phyloP scores from a whole-genome alignment of 2,888 invertebrate genomes.

The Amphipyra berbera region DNA sequence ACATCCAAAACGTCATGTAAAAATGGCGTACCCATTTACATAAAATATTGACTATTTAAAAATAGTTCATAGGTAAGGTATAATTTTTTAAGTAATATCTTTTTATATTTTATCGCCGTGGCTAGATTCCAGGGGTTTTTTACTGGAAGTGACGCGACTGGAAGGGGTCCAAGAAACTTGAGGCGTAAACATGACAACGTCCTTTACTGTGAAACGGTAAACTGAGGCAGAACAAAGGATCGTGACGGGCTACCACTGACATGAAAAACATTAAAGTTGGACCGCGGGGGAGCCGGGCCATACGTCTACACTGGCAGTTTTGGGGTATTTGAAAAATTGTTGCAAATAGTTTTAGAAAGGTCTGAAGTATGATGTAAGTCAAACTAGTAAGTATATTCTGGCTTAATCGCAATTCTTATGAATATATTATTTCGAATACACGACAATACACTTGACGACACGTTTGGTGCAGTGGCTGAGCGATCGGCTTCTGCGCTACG shows the following conservation, averaged over 20 bases:
- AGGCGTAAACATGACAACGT: conserved; percentile 76
- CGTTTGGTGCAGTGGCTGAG: too few relatives aligned
- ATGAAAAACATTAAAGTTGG: conserved; percentile 66
- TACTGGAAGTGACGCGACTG: conserved; percentile 68
- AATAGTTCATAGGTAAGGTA: conserved; percentile 17
- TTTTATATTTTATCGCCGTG: conserved; percentile 69
- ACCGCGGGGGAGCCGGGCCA: conserved; percentile 42
- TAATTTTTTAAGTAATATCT: conserved; percentile 55
- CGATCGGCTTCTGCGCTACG: too few relatives aligned
- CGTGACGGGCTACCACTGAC: conserved; percentile 41
- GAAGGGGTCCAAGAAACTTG: conserved; percentile 82
- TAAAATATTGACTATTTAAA: conserved; percentile 24
- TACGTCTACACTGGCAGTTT: conserved; percentile 21
- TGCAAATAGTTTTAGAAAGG: conserved; percentile 14
- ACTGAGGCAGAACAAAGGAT: conserved; percentile 52
- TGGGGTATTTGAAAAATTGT: conserved; percentile 35
- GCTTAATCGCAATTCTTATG: too few relatives aligned
- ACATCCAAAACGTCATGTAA: conserved; percentile 12
- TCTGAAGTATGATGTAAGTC: too few relatives aligned
- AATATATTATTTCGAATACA: too few relatives aligned
- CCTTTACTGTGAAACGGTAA: conserved; percentile 71
- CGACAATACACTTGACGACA: too few relatives aligned
- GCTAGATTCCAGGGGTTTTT: conserved; percentile 74
- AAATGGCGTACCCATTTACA: too few relatives aligned
- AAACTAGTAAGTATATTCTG: too few relatives aligned